These are phyloP conservation scores for Fistularia commersonii DNA, from an alignment of 2,797 vertebrate genomes.

Conservation along the genomic window DNA sequence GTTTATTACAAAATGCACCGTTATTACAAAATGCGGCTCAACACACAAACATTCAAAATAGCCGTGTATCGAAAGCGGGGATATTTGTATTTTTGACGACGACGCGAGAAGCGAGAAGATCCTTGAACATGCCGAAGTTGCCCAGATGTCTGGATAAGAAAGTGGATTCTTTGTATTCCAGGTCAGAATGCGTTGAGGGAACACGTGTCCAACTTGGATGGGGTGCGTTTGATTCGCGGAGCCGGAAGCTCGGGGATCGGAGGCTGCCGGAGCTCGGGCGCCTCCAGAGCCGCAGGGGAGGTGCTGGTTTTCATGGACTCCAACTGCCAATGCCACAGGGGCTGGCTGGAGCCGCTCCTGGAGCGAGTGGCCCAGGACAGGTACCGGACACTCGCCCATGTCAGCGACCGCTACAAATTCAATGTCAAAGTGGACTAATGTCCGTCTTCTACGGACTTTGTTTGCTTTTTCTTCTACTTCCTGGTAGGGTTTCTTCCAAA, in stretches of 20 bases:
- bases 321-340: constrained; percentile 83
- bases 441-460: no score
- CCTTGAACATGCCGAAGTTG: no score
- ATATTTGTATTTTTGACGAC: no score
- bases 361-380: constrained; percentile 82
- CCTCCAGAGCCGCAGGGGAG: constrained; percentile 78
- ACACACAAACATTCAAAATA: no score
- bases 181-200: constrained; percentile 80
- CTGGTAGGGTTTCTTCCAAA: background rate
- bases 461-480: no score
- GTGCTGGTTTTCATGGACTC: constrained; percentile 89
- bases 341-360: constrained; percentile 87
- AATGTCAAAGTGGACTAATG: no score
- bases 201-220: constrained; percentile 77
- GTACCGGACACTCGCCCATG: constrained; percentile 40
- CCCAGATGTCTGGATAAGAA: no score
- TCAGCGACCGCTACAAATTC: background rate
- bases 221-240: constrained; percentile 84
- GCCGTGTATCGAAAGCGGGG: no score
- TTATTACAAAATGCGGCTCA: no score
- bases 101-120: no score
- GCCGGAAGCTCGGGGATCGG: constrained; percentile 78
- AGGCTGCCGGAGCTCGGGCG: constrained; percentile 80
- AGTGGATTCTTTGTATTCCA: constrained; percentile 23
- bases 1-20: no score